These are phyloP conservation scores for Trypoxylus dichotomus DNA, from an alignment of 1,140 invertebrate species.

Conservation along the genomic window DNA sequence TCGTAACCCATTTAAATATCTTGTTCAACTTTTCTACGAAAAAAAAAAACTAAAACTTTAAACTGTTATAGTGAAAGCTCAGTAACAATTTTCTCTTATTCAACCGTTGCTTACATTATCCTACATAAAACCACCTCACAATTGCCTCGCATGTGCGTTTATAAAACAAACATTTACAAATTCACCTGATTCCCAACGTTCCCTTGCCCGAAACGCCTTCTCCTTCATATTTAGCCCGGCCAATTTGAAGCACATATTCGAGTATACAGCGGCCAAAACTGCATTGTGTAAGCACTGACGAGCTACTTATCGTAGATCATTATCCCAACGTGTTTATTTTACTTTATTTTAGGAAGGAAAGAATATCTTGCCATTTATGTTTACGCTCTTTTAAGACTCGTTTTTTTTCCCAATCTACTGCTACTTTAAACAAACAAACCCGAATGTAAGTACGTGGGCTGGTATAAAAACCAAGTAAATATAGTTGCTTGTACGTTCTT, in stretches of 20 bases:
- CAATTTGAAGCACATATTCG: not conserved
- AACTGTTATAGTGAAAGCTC: too few species aligned
- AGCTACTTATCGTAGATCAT: slow-evolving; percentile 3
- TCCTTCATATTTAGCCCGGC: not conserved
- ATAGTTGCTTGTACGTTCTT: not conserved
- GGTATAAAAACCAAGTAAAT: not conserved
- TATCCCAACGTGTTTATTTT: slow-evolving; percentile 16
- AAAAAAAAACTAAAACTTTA: too few species aligned
- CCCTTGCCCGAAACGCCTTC: not conserved
- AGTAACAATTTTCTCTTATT: too few species aligned
- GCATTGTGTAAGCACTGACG: not conserved
- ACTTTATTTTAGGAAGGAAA: slow-evolving; percentile 9
- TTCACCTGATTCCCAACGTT: not conserved
- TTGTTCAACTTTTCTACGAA: too few species aligned
- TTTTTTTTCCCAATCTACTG: not conserved
- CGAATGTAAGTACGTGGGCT: not conserved
- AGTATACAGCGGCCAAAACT: not conserved
- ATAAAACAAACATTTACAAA: not conserved
- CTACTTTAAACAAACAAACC: not conserved
- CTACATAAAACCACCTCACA: not conserved
- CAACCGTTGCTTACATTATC: not conserved
- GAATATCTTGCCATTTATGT: slow-evolving; percentile 20
- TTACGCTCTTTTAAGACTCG: not conserved
- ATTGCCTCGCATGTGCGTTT: not conserved
- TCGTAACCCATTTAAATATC: too few species aligned